These are phyloP conservation scores for Pygathrix nemaeus DNA, from an alignment of 2,113 vertebrate genomes.

Conservation along the genomic window DNA sequence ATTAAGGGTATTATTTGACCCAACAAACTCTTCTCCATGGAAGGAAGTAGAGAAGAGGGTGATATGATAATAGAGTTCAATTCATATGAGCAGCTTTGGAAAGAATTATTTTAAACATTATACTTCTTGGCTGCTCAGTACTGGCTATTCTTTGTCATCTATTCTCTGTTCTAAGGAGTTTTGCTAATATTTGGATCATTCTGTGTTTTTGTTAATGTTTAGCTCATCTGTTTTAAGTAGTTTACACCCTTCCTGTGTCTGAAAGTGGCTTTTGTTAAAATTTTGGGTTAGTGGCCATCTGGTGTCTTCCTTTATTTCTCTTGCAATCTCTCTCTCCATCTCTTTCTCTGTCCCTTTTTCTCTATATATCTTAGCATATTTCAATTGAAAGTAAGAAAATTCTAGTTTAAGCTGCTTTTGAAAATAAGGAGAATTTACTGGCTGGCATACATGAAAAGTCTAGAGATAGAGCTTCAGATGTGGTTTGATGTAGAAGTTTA, in stretches of 20 bases:
- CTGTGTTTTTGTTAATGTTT: constrained; percentile 71
- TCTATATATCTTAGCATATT: neutral
- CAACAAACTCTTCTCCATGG: constrained; percentile 72
- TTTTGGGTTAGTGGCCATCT: neutral
- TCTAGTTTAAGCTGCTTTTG: neutral
- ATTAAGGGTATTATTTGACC: constrained; percentile 72
- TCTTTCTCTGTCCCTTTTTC: neutral
- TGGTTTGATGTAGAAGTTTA: neutral
- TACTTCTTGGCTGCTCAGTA: constrained; percentile 38
- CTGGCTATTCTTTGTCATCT: constrained; percentile 67
- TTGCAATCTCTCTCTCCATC: neutral
- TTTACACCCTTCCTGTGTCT: constrained; percentile 51
- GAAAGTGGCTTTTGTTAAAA: constrained; percentile 10
- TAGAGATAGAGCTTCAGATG: neutral
- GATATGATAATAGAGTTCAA: constrained; percentile 38
- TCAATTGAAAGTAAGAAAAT: neutral
- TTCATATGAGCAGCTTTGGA: constrained; percentile 27
- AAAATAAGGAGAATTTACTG: neutral
- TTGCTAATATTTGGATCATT: constrained; percentile 51
- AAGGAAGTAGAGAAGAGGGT: neutral
- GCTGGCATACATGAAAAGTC: neutral
- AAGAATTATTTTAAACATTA: constrained; percentile 64
- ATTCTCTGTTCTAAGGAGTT: constrained; percentile 57
- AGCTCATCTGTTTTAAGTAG: constrained; percentile 65
- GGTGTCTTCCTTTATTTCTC: neutral